A percentile compares a stretch with the other conserved stretches of the same genome.
Conservation (phyloP, 2,888 invertebrate genomes). For the Ischnus inquisitorius region DNA sequence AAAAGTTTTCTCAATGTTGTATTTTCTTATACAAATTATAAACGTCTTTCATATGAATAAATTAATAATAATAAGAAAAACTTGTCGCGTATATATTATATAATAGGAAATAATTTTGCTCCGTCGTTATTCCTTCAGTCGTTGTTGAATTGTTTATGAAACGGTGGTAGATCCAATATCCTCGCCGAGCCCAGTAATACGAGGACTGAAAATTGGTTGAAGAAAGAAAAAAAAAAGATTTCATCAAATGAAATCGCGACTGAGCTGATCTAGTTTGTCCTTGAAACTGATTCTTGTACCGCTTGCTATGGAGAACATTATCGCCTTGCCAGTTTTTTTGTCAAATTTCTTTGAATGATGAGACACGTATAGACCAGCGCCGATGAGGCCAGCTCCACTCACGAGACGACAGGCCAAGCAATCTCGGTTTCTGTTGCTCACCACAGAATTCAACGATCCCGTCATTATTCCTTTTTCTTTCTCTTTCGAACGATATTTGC, state of each 20-base stretch:
- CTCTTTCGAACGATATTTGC: too few species aligned
- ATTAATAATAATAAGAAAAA: conserved; percentile 18
- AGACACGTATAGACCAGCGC: conserved; percentile 88
- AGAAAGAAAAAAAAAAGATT: conserved; percentile 28
- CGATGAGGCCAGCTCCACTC: conserved; percentile 88
- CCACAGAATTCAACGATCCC: conserved; percentile 77
- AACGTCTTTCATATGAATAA: background rate
- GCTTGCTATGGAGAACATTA: conserved; percentile 86
- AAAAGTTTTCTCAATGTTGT: background rate
- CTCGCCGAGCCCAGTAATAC: conserved; percentile 88
- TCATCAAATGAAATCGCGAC: background rate
- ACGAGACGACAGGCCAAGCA: conserved; percentile 88
- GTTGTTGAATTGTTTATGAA: conserved; percentile 75
- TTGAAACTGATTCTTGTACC: conserved; percentile 81
- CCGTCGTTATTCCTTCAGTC: conserved; percentile 26
- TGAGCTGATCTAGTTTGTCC: conserved; percentile 11
- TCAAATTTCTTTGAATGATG: conserved; percentile 87
- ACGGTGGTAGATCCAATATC: conserved; percentile 86
- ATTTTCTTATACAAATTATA: conserved; percentile 11
- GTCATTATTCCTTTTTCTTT: conserved; percentile 58
- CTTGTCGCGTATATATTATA: background rate
- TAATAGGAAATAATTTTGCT: background rate
- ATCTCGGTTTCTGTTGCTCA: conserved; percentile 86
- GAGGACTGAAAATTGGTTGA: conserved; percentile 86
- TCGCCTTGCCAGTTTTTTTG: conserved; percentile 85